Conservation (phyloP, 2,113 vertebrate genomes). For the Pyxicephalus adspersus region DNA sequence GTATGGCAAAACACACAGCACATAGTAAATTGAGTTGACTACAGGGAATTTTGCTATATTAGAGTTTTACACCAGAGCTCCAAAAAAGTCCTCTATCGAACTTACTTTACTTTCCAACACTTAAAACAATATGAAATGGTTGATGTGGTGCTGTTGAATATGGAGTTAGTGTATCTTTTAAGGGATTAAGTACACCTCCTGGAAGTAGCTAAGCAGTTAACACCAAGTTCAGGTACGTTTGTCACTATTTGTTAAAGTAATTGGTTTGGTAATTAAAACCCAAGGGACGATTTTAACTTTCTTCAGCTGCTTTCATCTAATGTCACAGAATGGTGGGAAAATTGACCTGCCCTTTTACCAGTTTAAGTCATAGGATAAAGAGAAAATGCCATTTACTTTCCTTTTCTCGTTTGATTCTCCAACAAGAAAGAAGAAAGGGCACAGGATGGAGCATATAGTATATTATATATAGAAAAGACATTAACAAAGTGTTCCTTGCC, state of each 20-base stretch:
- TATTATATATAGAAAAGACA: constrained; percentile 16
- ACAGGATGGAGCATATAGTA: background rate
- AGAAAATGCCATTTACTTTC: constrained; percentile 12
- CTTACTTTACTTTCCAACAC: too few species aligned
- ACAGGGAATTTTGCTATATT: too few species aligned
- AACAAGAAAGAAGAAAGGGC: constrained; percentile 22
- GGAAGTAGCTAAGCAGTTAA: constrained; percentile 4
- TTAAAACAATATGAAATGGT: too few species aligned
- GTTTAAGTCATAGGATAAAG: constrained; percentile 19
- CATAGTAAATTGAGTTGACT: too few species aligned
- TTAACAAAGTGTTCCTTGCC: constrained; percentile 18
- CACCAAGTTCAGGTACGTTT: background rate
- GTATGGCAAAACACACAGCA: too few species aligned
- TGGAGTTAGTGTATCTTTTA: too few species aligned
- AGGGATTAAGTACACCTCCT: background rate
- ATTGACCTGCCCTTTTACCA: constrained; percentile 5
- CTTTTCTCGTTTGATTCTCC: background rate
- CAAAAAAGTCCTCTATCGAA: too few species aligned
- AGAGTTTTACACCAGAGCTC: too few species aligned
- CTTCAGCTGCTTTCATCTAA: constrained; percentile 1
- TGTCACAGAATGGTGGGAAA: background rate
- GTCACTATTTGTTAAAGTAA: background rate
- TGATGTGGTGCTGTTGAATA: too few species aligned
- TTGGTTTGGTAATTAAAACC: constrained; percentile 26
- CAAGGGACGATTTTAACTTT: background rate